Base-by-base conservation (phyloP, 2,888 invertebrate genomes). In the Microctonus aethiopoides region DNA sequence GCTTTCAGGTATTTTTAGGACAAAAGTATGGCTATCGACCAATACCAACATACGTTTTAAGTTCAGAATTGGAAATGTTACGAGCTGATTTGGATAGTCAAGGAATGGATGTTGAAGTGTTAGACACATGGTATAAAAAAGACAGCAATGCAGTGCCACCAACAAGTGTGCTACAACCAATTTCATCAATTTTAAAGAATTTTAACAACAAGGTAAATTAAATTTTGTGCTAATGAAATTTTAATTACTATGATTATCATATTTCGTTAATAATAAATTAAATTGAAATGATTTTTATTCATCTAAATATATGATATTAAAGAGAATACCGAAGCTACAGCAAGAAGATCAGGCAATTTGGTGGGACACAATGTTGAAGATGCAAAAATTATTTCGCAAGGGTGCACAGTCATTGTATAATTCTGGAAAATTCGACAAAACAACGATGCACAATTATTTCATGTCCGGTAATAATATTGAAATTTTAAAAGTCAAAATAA, bases 1-100 rank as follows among this genome's bases (percentile, higher is more conserved):
- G 41, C 26, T 65, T 75, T 16, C 76, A 93, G 93, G 93, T 97
- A 62, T 98, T 99, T 83, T 88, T 98, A 22, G 98, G 98, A 0
- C 98, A 99, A 88, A 99, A 99, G 87, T 99, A 99, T 87, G 99
- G 99, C 22, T 99, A 99, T 87, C 92, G 99, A 13, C 98, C 99
- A 0, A 96, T 99, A 76, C 99, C 98, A 0, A 97, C 98, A 0
- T 96, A 97, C 84, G 96, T 99, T 70, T 88, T 96, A 0, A 97
- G 96, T 32, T 94, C 94, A 0, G 97, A 99, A 83, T 89, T 98
- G 63, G 94, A 94, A 81, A 87, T 96, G 89, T 88, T 99, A 16
- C 89, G 96, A 61, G 95, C 95, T 71, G 96, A 97, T 79, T 87
- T 98, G 34, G 92, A 92, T 0, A 92, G 93, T 32, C 93, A 94